Base-by-base conservation (phyloP, 2,113 vertebrate genomes). In the Desmodus rotundus region DNA sequence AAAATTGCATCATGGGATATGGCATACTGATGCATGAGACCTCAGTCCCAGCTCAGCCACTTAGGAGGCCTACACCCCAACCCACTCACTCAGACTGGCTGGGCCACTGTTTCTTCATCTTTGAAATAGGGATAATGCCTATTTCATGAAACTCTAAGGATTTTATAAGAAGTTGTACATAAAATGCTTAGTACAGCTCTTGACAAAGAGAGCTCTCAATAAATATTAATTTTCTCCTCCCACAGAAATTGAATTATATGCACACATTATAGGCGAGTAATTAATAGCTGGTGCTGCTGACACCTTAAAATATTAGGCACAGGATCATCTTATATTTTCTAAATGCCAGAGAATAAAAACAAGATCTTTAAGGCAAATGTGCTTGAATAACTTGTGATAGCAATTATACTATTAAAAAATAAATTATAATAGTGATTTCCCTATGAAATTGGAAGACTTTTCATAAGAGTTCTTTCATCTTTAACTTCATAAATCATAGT, bases 341-440 rank as follows among this genome's bases (percentile, higher is more conserved):
- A 93, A 96, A 95, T 63, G 87, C 45, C 80, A 85, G 58, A 54
- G 26, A 38, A 96, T 72, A 94, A 93, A 83, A 94, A 83, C 82
- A 91, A 70, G 78, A 83, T 94, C 91, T 95, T 94, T 94, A 88
- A 96, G 41, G 96, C 77, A 96, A 96, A 82, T 87, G 45, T 73
- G 65, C 77, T 97, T 58, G 84, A 67, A 93, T 97, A 87, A 95
- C 84, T 95, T 76, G 52, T 84, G 81, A 92, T 81, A 97, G 90
- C 58, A 92, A 93, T 84, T 61, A 91, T 88, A 89, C 89, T 89
- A 88, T 84, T 73, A 47, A 14, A 68, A 68, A 97, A 92, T 97
- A 97, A 92, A 97, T 97, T 96, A 95, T 95, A 93, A 93, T 87
- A 58, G 81, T 81, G 85, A 97, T 97, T 95, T 96, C n/a, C 83